Evolutionary conservation across 2,888 invertebrate species (phyloP).

Genomic region (Saturnia japonica): DNA sequence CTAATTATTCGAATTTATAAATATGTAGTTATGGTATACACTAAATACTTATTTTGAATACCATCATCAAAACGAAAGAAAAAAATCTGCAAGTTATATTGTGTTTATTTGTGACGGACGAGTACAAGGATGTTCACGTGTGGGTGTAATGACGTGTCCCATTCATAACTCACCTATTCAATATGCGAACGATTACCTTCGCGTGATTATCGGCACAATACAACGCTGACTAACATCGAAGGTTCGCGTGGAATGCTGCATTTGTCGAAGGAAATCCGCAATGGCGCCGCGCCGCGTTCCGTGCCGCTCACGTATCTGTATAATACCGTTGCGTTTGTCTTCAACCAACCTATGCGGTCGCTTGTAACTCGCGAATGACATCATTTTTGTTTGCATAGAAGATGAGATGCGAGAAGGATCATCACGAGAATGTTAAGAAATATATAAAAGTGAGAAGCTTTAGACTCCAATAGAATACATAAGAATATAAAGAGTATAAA

Average conservation of each 20-base stretch:
- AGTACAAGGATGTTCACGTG: conserved; percentile 31
- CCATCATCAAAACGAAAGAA: neutral
- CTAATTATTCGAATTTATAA: neutral
- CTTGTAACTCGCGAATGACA: conserved; percentile 55
- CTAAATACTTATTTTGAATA: neutral
- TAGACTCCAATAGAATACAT: neutral
- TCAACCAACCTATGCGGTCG: neutral
- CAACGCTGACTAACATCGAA: conserved; percentile 64
- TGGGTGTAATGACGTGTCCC: conserved; percentile 55
- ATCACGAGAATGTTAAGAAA: conserved; percentile 35
- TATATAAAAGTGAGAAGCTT: conserved; percentile 22
- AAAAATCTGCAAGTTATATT: neutral
- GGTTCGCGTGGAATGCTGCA: conserved; percentile 73
- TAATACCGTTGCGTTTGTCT: conserved; percentile 30
- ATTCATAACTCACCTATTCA: conserved; percentile 70
- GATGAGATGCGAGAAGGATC: conserved; percentile 52
- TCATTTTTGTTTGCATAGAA: conserved; percentile 64
- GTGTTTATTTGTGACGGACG: neutral
- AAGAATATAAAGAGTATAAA: neutral
- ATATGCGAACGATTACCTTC: conserved; percentile 52
- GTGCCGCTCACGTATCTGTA: conserved; percentile 62
- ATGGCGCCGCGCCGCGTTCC: conserved; percentile 71
- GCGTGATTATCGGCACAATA: conserved; percentile 48
- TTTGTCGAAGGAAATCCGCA: conserved; percentile 77
- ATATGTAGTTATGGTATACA: neutral